phyloP scores from a whole-genome alignment of 2,888 invertebrate species.

The Antheraea yamamai region DNA sequence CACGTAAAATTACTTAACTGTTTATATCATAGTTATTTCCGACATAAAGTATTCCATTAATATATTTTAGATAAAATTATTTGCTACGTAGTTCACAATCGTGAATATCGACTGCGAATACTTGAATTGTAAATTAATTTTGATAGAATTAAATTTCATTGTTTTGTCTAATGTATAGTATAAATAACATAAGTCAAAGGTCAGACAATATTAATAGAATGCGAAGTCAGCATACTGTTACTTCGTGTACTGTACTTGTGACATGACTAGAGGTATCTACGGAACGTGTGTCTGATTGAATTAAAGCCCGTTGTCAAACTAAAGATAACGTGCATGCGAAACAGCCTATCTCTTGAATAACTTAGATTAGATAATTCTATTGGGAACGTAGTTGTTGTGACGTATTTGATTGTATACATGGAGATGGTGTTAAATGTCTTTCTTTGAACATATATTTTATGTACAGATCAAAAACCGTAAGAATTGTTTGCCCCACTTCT shows the following conservation, averaged over 20 bases:
- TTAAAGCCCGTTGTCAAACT: conserved; percentile 56
- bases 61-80: not conserved
- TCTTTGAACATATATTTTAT: not conserved
- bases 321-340: conserved; percentile 49
- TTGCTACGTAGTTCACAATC: not conserved
- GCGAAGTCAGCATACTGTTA: conserved; percentile 20
- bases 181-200: not conserved
- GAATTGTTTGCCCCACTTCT: no score
- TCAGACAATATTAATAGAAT: conserved; percentile 22
- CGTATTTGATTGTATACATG: not conserved
- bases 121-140: not conserved
- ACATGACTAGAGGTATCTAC: conserved; percentile 54
- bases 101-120: not conserved
- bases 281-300: conserved; percentile 53
- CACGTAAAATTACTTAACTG: not conserved
- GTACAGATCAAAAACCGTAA: no score
- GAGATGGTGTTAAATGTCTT: not conserved
- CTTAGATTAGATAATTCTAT: conserved; percentile 42
- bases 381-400: conserved; percentile 15
- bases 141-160: no score
- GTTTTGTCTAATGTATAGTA: not conserved
- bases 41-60: not conserved
- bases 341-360: conserved; percentile 33
- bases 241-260: conserved; percentile 40
- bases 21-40: not conserved